A percentile compares a stretch with the other conserved stretches of the same genome.
These are phyloP conservation scores for Calameuta pallipes DNA, from an alignment of 2,888 invertebrate genomes.

Conservation along the genomic window DNA sequence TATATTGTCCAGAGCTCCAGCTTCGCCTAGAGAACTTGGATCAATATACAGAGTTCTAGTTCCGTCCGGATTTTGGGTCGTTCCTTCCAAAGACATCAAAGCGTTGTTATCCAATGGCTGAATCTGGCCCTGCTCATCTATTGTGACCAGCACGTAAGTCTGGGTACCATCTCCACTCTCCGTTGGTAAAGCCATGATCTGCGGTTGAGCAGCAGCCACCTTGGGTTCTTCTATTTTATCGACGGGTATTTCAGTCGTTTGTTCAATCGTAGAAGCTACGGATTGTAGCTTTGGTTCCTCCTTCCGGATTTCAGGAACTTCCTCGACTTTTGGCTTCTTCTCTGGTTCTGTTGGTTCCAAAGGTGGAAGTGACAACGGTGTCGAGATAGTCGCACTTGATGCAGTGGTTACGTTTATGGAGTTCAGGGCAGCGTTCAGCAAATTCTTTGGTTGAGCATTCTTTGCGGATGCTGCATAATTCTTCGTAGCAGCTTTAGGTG, in stretches of 20 bases:
- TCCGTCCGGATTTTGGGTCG: slow-evolving; percentile 55
- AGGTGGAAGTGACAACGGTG: slow-evolving; percentile 35
- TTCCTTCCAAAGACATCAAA: slow-evolving; percentile 68
- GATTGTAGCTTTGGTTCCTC: slow-evolving; percentile 26
- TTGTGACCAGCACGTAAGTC: slow-evolving; percentile 78
- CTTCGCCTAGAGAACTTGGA: slow-evolving; percentile 67
- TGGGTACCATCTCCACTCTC: slow-evolving; percentile 80
- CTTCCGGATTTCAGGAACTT: slow-evolving; percentile 32
- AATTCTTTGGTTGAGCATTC: slow-evolving; percentile 36
- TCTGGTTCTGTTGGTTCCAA: slow-evolving; percentile 41
- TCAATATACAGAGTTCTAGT: slow-evolving; percentile 63
- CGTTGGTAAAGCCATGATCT: slow-evolving; percentile 79
- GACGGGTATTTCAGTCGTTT: slow-evolving; percentile 23
- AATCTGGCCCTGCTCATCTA: slow-evolving; percentile 78
- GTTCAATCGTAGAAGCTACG: slow-evolving; percentile 14
- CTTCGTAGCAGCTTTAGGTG: slow-evolving; percentile 25
- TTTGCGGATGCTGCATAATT: slow-evolving; percentile 6
- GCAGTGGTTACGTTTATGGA: slow-evolving; percentile 21
- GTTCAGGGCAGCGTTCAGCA: slow-evolving; percentile 41
- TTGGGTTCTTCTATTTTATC: slow-evolving; percentile 53
- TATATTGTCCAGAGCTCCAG: slow-evolving; percentile 68
- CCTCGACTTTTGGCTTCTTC: slow-evolving; percentile 36
- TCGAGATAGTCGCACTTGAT: slow-evolving; percentile 9
- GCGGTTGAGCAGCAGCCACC: slow-evolving; percentile 69
- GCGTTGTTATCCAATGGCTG: slow-evolving; percentile 80